phyloP scores from a whole-genome alignment of 1,140 invertebrate species.

The Halotydeus destructor region DNA sequence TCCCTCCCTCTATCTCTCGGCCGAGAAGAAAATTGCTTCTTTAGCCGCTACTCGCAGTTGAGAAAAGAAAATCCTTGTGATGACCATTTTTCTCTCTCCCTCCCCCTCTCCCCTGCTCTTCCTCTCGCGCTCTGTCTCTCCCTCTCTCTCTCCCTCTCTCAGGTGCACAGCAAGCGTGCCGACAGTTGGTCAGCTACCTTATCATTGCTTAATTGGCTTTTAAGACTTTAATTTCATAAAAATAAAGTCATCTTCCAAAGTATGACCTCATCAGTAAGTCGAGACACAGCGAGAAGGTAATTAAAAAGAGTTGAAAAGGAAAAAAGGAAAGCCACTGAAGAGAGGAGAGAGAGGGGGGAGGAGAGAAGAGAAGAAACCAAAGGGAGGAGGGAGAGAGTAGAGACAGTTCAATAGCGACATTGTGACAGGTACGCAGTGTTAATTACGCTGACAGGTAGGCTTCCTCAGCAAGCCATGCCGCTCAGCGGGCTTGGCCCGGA shows the following conservation, averaged over 20 bases:
- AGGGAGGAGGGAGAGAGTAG: not conserved
- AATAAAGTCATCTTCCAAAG: not conserved
- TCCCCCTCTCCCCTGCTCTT: no score
- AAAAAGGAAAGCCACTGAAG: not conserved
- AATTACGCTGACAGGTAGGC: no score
- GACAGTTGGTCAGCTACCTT: not conserved
- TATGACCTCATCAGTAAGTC: not conserved
- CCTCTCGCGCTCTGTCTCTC: no score
- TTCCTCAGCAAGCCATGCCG: no score
- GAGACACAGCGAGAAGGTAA: not conserved
- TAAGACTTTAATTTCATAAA: not conserved
- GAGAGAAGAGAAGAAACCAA: not conserved
- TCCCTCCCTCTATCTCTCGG: no score
- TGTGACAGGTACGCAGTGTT: no score
- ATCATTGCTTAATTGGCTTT: not conserved
- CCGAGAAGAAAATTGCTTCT: no score
- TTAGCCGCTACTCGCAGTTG: no score
- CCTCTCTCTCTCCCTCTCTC: no score
- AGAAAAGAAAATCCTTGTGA: no score
- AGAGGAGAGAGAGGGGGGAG: not conserved
- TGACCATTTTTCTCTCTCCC: no score
- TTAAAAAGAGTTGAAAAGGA: not conserved
- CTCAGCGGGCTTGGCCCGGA: no score
- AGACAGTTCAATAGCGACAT: not conserved
- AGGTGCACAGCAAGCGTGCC: not conserved